These are phyloP conservation scores for Luscinia megarhynchos DNA, from an alignment of 2,797 vertebrate species.

Conservation along the genomic window DNA sequence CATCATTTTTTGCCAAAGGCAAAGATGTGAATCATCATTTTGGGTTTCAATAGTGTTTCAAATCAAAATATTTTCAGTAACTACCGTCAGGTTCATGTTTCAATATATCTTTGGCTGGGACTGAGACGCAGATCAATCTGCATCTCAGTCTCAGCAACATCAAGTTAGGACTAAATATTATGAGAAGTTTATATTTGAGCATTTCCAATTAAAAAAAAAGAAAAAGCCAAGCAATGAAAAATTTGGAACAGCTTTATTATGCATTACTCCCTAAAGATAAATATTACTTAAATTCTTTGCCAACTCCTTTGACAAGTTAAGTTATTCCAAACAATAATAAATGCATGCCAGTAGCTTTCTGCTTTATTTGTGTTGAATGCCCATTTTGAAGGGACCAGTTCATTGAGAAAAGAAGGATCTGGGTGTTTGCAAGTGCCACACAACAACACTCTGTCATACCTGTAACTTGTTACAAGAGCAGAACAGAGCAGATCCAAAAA, in stretches of 20 bases:
- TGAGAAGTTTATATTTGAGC: constrained; percentile 30
- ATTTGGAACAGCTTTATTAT: background rate
- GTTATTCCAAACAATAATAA: constrained; percentile 39
- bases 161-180: constrained; percentile 30
- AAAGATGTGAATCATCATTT: constrained; percentile 18
- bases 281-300: constrained; percentile 62
- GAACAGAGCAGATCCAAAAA: background rate
- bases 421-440: background rate
- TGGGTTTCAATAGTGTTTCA: constrained; percentile 25
- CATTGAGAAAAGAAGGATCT: background rate
- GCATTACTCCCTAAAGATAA: constrained; percentile 63
- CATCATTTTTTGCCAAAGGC: background rate
- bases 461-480: background rate
- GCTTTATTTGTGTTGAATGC: background rate
- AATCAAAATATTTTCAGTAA: constrained; percentile 13
- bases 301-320: constrained; percentile 29
- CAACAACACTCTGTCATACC: background rate
- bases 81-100: constrained; percentile 4
- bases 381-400: background rate
- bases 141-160: background rate
- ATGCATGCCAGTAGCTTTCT: constrained; percentile 13
- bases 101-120: background rate
- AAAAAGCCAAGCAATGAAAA: background rate
- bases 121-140: background rate
- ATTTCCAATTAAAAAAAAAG: background rate